A percentile compares a stretch with the other conserved stretches of the same genome.
phyloP scores from a whole-genome alignment of 2,888 invertebrate genomes.

The Ditylenchus weischeri region DNA sequence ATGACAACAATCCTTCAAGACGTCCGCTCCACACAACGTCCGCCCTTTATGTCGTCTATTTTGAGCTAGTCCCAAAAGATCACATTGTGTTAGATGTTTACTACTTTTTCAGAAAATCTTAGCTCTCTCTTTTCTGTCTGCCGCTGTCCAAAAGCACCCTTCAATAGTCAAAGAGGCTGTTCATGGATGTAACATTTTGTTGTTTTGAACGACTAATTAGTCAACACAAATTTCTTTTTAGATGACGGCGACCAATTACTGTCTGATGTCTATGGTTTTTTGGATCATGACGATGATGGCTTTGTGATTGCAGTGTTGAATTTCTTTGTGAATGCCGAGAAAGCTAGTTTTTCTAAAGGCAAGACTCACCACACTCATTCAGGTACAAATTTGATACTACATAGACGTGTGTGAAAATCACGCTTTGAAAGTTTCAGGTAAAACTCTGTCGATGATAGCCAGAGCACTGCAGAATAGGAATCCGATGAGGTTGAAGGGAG shows the following conservation, averaged over 20 bases:
- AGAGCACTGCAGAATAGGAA: conserved; percentile 20
- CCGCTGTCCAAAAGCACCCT: conserved; percentile 6
- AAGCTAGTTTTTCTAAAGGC: conserved; percentile 17
- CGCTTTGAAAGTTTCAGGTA: conserved; percentile 11
- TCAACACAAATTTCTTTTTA: conserved; percentile 6
- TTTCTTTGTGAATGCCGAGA: conserved; percentile 35
- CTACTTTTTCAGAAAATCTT: conserved; percentile 18
- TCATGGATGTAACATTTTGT: background rate
- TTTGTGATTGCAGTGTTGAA: conserved; percentile 35
- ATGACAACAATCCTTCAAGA: no score
- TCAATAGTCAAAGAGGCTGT: background rate
- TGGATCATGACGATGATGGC: conserved; percentile 40
- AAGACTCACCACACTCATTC: background rate
- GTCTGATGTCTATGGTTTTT: conserved; percentile 32
- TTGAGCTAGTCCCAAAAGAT: no score
- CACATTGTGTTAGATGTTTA: no score
- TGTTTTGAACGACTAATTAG: background rate
- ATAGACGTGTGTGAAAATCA: no score
- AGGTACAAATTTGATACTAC: no score
- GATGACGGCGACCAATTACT: conserved; percentile 24
- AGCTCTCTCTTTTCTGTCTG: conserved; percentile 21
- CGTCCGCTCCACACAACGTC: no score
- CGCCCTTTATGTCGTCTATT: no score
- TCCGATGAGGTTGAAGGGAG: conserved; percentile 30
- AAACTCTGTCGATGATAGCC: conserved; percentile 16